phyloP scores from a whole-genome alignment of 2,797 vertebrate species.

The Adelosebastes latens region DNA sequence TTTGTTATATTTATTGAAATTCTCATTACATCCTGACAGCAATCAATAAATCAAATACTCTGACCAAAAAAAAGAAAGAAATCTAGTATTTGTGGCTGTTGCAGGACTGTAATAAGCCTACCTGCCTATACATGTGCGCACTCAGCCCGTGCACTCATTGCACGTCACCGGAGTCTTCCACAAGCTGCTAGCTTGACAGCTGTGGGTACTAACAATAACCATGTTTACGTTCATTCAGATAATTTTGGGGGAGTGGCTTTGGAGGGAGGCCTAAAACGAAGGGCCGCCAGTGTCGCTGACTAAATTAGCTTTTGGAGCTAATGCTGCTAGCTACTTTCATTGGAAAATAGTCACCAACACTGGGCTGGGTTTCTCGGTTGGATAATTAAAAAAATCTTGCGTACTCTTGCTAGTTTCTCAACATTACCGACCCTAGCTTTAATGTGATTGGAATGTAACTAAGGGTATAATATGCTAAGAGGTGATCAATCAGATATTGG shows the following conservation, averaged over 20 bases:
- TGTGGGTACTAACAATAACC: not conserved
- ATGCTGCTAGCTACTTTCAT: no score
- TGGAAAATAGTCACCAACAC: no score
- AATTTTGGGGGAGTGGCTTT: not conserved
- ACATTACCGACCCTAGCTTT: not conserved
- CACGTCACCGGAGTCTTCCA: not conserved
- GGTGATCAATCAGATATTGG: not conserved
- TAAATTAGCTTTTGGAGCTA: not conserved
- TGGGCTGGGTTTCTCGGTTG: no score
- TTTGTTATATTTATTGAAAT: no score
- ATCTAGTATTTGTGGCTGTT: no score
- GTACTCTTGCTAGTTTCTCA: not conserved
- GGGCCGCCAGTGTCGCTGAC: not conserved
- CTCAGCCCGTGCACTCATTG: no score
- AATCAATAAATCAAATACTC: no score
- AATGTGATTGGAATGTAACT: slow-evolving; percentile 2
- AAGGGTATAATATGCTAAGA: not conserved
- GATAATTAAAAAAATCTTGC: no score
- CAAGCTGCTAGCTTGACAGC: not conserved
- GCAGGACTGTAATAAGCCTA: no score
- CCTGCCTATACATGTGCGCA: no score
- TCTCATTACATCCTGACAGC: no score
- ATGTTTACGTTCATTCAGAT: not conserved
- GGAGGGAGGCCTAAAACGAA: not conserved
- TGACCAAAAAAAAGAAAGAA: no score